Evolutionary conservation across 2,797 vertebrate species (phyloP), one percentile per base, ranked within the genome.

Genomic region (Parotocinclus haroldoi): DNA sequence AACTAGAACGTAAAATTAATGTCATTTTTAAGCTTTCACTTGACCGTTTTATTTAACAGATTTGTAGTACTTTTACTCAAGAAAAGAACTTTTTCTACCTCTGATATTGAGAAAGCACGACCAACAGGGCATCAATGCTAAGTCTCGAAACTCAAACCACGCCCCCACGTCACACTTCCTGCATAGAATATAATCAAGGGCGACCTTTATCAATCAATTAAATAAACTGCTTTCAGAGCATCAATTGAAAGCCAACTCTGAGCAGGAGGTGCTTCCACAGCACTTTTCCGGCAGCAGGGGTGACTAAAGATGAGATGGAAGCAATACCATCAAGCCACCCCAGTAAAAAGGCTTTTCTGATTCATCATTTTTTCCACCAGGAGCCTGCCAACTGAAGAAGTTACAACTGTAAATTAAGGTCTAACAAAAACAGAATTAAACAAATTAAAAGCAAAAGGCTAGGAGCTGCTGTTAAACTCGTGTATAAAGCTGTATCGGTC

Each of bases 211-310:
- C 78, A 80, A 76, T 80, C 76, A 80, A 76, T 80, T 78, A 60
- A 76, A 74, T 76, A 80, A 80, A 80, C 68, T 80, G 78, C 76
- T 80, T 80, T 77, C 73, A 75, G 71, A 76, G 68, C 78, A 74
- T 59, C 56, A 68, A 72, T 56, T 69, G 65, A 66, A 69, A 80
- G 71, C 60, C 70, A 56, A 71, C 67, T 71, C 70, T 60, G 56
- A 57, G 56, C 69, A 48, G 57, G 63, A 76, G 71, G 63, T 73
- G 72, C 69, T 27, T 68, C 17, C 45, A 37, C 72, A 79, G 72
- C 77, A 72, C 50, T 73, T 73, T 75, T 63, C 45, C 13, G 45
- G 51, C 39, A 27, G 71, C 52, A 52, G 39, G 51, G 14, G 45
- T 38, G 48, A 42, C 58, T 53, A 55, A 72, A 71, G 55, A 68